phyloP scores from a whole-genome alignment of 2,888 invertebrate genomes.

The Camponotus fellah region DNA sequence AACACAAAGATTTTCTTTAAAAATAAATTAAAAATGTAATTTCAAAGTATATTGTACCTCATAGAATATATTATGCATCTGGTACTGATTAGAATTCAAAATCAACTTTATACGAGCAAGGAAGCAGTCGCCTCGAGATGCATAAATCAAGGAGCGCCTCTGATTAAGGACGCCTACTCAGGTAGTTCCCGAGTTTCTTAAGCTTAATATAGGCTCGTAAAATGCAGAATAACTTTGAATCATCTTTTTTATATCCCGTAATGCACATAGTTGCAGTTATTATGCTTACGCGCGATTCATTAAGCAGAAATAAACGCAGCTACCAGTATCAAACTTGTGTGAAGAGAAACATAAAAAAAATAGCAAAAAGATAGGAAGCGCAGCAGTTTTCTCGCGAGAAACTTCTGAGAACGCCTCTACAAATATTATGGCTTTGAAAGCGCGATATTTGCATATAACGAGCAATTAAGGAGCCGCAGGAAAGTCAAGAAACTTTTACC shows the following conservation, averaged over 20 bases:
- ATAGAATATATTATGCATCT: constrained; percentile 40
- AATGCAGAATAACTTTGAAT: constrained; percentile 55
- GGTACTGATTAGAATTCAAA: constrained; percentile 24
- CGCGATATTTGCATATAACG: constrained; percentile 50
- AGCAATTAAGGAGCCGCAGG: constrained; percentile 42
- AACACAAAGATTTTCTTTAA: not conserved
- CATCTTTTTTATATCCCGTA: constrained; percentile 6
- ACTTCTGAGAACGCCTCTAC: constrained; percentile 7
- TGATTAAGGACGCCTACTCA: constrained; percentile 25
- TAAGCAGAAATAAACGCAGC: constrained; percentile 53
- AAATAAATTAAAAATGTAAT: constrained; percentile 29
- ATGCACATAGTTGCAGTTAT: constrained; percentile 32
- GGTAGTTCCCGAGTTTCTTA: constrained; percentile 17
- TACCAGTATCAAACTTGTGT: constrained; percentile 12
- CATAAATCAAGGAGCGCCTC: constrained; percentile 34
- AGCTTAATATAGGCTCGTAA: constrained; percentile 32
- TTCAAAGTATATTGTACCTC: constrained; percentile 7
- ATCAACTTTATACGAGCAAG: constrained; percentile 20
- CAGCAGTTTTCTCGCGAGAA: constrained; percentile 16
- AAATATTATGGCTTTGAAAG: constrained; percentile 32
- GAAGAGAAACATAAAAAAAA: not conserved
- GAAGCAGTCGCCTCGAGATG: constrained; percentile 29
- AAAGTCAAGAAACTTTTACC: constrained; percentile 40
- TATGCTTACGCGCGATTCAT: constrained; percentile 50
- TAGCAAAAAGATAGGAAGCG: not conserved